Evolutionary conservation across 2,113 vertebrate species (phyloP), one percentile per base, ranked within the genome.

Genomic region (Sinocyclocheilus maitianheensis): DNA sequence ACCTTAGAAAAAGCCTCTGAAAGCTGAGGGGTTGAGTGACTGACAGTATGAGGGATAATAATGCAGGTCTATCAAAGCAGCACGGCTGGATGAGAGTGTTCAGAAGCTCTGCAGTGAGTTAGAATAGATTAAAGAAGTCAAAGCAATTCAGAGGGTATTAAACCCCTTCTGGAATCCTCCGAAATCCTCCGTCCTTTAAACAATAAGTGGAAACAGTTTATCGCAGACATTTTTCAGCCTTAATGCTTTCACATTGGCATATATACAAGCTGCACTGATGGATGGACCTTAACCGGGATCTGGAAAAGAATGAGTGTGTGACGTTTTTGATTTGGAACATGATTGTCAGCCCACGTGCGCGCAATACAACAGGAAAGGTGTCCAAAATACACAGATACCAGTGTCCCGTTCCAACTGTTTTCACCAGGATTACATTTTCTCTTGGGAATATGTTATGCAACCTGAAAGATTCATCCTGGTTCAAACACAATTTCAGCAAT

Each of bases 131-230:
- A 63, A 88, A 81, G 75, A 60, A 71, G 62, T 86, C 74, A 81
- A 85, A 89, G 88, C 83, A 89, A 87, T 85, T 82, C 24, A 58
- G 13, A 87, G 84, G 85, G 85, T 84, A 79, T 82, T 91, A 90
- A 75, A 67, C 24, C 37, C 83, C 77, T 89, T 43, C 90, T 93
- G 91, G 88, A 91, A 89, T 48, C 43, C 88, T 71, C 55, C 78
- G 22, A 88, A 91, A 90, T 76, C 43, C 88, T 74, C 63, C 85
- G 46, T 71, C 72, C 12, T 83, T 85, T 81, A 79, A 34, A 60
- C 65, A 89, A 77, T 89, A 90, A 89, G 77, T 86, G 89, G 75
- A 93, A 91, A 91, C 85, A 88, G 81, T 86, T 60, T 43, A 72
- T 88, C 83, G 71, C 37, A 75, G 87, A 77, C 85, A 65, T 77